These are phyloP conservation scores for Ctenopoma multispine DNA, from an alignment of 2,797 vertebrate species.

Conservation along the genomic window DNA sequence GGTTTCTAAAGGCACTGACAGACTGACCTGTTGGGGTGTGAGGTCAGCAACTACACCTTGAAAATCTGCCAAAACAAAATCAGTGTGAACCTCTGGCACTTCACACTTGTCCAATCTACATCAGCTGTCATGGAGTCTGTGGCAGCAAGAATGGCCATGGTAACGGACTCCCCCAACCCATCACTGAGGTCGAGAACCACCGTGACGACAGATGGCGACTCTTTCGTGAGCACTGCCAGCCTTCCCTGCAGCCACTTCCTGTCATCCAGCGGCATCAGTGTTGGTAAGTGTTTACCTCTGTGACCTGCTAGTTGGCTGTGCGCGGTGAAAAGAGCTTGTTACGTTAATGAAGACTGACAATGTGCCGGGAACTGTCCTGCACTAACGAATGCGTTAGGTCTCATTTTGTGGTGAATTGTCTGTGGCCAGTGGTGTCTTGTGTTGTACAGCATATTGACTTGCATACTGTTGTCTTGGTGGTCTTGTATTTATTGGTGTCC, in stretches of 20 bases:
- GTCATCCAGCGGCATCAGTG: slow-evolving; percentile 65
- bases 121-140: slow-evolving; percentile 56
- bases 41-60: background rate
- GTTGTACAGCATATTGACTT: background rate
- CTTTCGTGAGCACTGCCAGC: slow-evolving; percentile 59
- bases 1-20: background rate
- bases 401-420: background rate
- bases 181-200: slow-evolving; percentile 68
- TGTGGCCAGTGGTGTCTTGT: background rate
- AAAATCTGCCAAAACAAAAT: background rate
- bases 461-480: no score
- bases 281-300: slow-evolving; percentile 69
- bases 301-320: background rate
- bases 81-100: background rate
- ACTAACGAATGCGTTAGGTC: background rate
- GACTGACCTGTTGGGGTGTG: background rate
- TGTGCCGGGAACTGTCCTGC: background rate
- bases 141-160: slow-evolving; percentile 60
- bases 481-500: background rate
- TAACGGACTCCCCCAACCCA: slow-evolving; percentile 67
- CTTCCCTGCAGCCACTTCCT: slow-evolving; percentile 75
- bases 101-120: background rate
- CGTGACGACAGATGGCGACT: slow-evolving; percentile 61
- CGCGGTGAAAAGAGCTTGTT: slow-evolving; percentile 4
- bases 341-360: background rate